phyloP scores from a whole-genome alignment of 2,888 invertebrate genomes.

The Tyria jacobaeae region DNA sequence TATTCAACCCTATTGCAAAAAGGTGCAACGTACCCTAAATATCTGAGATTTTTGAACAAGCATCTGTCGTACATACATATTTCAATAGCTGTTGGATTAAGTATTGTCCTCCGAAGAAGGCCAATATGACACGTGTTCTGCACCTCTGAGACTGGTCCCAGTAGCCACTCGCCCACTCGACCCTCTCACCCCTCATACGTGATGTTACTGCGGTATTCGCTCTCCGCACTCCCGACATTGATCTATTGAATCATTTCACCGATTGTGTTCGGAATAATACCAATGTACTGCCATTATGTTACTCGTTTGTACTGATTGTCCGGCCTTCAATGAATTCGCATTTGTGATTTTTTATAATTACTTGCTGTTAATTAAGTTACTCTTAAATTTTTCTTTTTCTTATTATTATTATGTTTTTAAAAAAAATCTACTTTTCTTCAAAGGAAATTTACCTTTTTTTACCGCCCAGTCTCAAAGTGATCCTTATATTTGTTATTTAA shows the following conservation, averaged over 20 bases:
- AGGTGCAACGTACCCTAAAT: slow-evolving; percentile 24
- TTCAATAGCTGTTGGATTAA: slow-evolving; percentile 47
- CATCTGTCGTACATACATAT: slow-evolving; percentile 32
- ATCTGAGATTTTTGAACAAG: slow-evolving; percentile 34
- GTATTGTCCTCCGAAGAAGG: slow-evolving; percentile 53
- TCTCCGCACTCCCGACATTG: slow-evolving; percentile 53
- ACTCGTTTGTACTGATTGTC: slow-evolving; percentile 50
- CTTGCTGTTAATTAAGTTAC: not conserved
- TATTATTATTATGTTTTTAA: not conserved
- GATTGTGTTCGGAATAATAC: slow-evolving; percentile 59
- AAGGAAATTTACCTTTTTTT: too few relatives aligned
- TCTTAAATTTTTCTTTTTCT: not conserved
- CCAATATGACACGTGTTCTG: slow-evolving; percentile 55
- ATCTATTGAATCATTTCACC: slow-evolving; percentile 67
- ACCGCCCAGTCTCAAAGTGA: too few relatives aligned
- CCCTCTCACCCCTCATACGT: slow-evolving; percentile 51
- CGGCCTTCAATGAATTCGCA: slow-evolving; percentile 28
- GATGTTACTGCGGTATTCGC: slow-evolving; percentile 58
- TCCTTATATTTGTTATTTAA: too few relatives aligned
- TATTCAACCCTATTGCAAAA: slow-evolving; percentile 15
- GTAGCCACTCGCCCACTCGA: slow-evolving; percentile 38
- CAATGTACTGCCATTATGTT: slow-evolving; percentile 37
- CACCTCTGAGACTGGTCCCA: slow-evolving; percentile 41
- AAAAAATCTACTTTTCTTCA: too few relatives aligned
- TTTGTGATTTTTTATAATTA: not conserved